A percentile compares a stretch with the other conserved stretches of the same genome.
Conservation (phyloP, 2,888 invertebrate genomes). For the Sesia bembeciformis region DNA sequence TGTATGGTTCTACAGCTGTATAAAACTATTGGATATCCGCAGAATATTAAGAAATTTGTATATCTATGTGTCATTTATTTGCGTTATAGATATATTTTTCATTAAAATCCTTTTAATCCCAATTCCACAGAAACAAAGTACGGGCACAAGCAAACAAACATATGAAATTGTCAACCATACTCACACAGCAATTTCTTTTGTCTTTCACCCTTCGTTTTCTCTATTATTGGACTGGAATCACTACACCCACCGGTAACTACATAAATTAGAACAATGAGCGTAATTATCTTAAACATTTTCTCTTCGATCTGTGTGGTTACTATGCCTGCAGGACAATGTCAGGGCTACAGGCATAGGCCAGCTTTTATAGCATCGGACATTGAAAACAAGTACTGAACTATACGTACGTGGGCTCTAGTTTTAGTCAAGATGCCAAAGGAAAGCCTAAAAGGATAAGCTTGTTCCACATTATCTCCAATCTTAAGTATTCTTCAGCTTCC, state of each 20-base stretch:
- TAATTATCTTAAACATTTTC: constrained; percentile 36
- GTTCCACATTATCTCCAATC: constrained; percentile 22
- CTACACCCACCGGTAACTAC: constrained; percentile 14
- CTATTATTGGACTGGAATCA: constrained; percentile 8
- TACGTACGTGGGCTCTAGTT: constrained; percentile 62
- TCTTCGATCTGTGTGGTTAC: constrained; percentile 21
- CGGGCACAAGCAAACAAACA: no score
- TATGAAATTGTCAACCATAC: constrained; percentile 14
- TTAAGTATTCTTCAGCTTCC: background rate
- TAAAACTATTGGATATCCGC: no score
- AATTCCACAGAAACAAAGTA: no score
- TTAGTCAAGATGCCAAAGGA: constrained; percentile 48
- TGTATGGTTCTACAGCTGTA: no score
- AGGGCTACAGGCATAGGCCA: constrained; percentile 53
- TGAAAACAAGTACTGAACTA: constrained; percentile 46
- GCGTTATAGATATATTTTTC: no score
- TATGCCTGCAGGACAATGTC: constrained; percentile 56
- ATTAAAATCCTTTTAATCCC: no score
- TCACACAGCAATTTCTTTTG: constrained; percentile 50
- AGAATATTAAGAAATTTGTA: no score
- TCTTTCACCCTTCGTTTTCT: constrained; percentile 16
- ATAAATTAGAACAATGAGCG: constrained; percentile 22
- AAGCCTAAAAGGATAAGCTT: constrained; percentile 56
- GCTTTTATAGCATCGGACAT: constrained; percentile 60
- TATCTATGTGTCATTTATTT: no score